A percentile compares a stretch with the other conserved stretches of the same genome.
phyloP scores from a whole-genome alignment of 2,113 vertebrate genomes.

The Camarhynchus parvulus region DNA sequence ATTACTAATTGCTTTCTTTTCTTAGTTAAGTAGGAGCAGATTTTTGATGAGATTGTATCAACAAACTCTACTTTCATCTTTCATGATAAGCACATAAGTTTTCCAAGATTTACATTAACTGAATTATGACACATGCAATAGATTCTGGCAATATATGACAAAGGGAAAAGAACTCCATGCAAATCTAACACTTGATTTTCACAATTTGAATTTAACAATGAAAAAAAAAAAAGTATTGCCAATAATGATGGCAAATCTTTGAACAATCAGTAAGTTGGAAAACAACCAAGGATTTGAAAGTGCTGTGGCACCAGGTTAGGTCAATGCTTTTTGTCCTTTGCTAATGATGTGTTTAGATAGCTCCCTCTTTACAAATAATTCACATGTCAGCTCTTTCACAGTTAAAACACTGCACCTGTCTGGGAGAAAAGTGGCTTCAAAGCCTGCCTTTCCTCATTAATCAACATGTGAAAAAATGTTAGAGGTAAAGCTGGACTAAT shows the following conservation, averaged over 20 bases:
- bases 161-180: background rate
- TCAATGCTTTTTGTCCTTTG: conserved; percentile 59
- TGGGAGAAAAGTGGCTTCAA: conserved; percentile 73
- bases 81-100: background rate
- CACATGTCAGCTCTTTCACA: conserved; percentile 76
- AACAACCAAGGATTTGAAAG: conserved; percentile 46
- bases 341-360: conserved; percentile 63
- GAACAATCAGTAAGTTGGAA: conserved; percentile 26
- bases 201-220: background rate
- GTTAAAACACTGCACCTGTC: conserved; percentile 82
- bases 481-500: conserved; percentile 17
- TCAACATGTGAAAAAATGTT: conserved; percentile 50
- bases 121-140: background rate
- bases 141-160: background rate
- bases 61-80: background rate
- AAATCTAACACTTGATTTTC: background rate
- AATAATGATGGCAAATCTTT: conserved; percentile 14
- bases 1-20: background rate
- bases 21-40: background rate
- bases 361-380: conserved; percentile 75
- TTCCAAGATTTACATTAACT: background rate
- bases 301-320: conserved; percentile 56
- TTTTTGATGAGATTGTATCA: background rate
- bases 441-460: conserved; percentile 73
- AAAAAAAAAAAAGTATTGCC: background rate